Percentiles rank a stretch among this genome's conserved stretches.
These are phyloP conservation scores for Patella pellucida DNA, from an alignment of 2,888 invertebrate species.

Conservation along the genomic window DNA sequence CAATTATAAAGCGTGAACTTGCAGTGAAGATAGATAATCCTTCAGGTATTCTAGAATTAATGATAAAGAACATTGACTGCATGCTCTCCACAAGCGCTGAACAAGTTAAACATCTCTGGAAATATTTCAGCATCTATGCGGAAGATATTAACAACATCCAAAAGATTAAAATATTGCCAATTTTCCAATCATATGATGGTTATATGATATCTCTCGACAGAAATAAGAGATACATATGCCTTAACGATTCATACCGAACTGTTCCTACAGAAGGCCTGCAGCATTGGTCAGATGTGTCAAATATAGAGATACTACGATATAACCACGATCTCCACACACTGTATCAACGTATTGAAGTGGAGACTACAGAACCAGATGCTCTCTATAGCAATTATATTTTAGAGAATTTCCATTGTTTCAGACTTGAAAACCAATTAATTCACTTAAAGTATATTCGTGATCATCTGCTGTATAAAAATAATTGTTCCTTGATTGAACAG, in stretches of 20 bases:
- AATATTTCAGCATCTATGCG: not conserved
- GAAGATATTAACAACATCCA: not conserved
- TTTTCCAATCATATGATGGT: not conserved
- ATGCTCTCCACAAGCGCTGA: too few species aligned
- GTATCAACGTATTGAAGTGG: constrained; percentile 35
- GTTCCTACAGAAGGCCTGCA: constrained; percentile 22
- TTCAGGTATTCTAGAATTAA: not conserved
- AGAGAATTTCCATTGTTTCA: constrained; percentile 23
- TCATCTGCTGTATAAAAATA: constrained; percentile 16
- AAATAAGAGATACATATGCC: not conserved
- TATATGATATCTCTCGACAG: not conserved
- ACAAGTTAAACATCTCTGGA: not conserved
- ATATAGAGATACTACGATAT: constrained; percentile 16
- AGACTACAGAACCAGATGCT: not conserved
- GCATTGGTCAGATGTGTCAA: constrained; percentile 16
- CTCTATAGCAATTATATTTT: constrained; percentile 34
- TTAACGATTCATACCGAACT: not conserved
- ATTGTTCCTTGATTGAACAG: constrained; percentile 27
- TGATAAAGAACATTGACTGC: too few species aligned
- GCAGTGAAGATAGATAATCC: too few species aligned
- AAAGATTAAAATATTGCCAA: not conserved
- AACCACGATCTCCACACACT: constrained; percentile 26
- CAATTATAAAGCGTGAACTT: too few species aligned
- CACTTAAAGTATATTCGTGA: constrained; percentile 29
- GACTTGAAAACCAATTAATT: not conserved